phyloP scores from a whole-genome alignment of 2,888 invertebrate genomes.

The Cryptophagus acutangulus region DNA sequence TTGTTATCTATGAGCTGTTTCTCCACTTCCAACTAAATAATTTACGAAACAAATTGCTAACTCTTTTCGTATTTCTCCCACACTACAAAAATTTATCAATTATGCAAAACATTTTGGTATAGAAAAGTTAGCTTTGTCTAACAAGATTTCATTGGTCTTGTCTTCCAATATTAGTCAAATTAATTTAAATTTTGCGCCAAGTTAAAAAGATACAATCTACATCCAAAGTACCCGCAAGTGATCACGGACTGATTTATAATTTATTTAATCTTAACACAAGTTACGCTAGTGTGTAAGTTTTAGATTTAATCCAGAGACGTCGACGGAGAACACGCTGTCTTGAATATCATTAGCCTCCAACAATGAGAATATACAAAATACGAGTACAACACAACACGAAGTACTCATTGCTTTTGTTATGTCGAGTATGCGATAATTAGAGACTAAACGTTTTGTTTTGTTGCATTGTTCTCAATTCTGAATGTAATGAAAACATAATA shows the following conservation, averaged over 20 bases:
- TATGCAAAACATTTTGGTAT: no score
- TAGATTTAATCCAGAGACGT: constrained; percentile 23
- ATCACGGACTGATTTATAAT: constrained; percentile 29
- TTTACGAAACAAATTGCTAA: no score
- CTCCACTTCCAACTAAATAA: no score
- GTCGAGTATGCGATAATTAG: constrained; percentile 13
- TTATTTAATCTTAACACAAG: constrained; percentile 27
- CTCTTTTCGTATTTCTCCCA: no score
- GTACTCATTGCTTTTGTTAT: constrained; percentile 16
- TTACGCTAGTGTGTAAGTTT: constrained; percentile 19
- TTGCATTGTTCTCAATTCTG: constrained; percentile 3
- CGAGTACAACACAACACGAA: constrained; percentile 5
- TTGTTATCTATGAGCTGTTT: no score
- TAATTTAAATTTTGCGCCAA: constrained; percentile 27
- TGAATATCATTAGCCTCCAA: constrained; percentile 21
- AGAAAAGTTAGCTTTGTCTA: no score
- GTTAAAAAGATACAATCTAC: constrained; percentile 24
- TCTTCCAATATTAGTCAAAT: no score
- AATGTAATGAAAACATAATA: constrained; percentile 1
- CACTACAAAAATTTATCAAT: no score
- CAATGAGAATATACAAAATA: constrained; percentile 19
- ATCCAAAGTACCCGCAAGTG: constrained; percentile 25
- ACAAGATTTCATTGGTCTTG: no score
- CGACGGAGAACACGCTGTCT: constrained; percentile 22
- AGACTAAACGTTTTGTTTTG: constrained; percentile 18